Evolutionary conservation across 2,888 invertebrate genomes (phyloP).

Genomic region (Uropetala carovei): DNA sequence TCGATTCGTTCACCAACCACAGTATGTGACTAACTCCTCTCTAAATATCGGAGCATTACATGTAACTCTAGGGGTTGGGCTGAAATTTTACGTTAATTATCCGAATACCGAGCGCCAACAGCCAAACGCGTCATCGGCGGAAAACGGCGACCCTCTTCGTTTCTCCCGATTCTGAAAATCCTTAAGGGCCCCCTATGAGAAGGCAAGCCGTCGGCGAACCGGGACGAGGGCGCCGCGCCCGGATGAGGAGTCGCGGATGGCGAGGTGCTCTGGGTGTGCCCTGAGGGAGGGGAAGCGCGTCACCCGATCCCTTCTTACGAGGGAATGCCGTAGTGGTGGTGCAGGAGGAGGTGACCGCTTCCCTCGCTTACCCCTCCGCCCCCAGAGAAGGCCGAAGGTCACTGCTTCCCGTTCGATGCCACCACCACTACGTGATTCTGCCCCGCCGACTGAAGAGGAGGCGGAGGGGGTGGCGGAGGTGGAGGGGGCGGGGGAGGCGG

Average conservation of each 20-base stretch:
- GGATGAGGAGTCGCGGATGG: background rate
- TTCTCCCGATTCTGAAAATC: background rate
- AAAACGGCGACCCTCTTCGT: too few species aligned
- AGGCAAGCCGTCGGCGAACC: background rate
- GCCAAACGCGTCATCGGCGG: background rate
- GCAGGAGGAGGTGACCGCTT: conserved; percentile 72
- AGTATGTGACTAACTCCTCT: background rate
- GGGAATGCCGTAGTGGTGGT: conserved; percentile 74
- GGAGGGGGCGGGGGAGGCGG: conserved; percentile 23
- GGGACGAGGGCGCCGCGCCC: background rate
- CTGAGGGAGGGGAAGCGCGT: background rate
- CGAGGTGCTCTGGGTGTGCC: background rate
- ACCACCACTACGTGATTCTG: conserved; percentile 80
- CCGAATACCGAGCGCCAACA: background rate
- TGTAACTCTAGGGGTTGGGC: background rate
- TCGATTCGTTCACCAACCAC: background rate
- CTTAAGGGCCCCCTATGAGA: background rate
- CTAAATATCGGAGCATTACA: background rate
- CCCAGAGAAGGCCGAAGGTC: conserved; percentile 91
- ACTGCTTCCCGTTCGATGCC: conserved; percentile 83
- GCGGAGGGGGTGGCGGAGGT: conserved; percentile 60
- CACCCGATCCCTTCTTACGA: conserved; percentile 70
- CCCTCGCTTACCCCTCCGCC: conserved; percentile 70
- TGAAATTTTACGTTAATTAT: too few species aligned
- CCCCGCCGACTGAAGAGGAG: conserved; percentile 72